Base-by-base conservation (phyloP, 1,140 invertebrate genomes). In the Bemisia tabaci region DNA sequence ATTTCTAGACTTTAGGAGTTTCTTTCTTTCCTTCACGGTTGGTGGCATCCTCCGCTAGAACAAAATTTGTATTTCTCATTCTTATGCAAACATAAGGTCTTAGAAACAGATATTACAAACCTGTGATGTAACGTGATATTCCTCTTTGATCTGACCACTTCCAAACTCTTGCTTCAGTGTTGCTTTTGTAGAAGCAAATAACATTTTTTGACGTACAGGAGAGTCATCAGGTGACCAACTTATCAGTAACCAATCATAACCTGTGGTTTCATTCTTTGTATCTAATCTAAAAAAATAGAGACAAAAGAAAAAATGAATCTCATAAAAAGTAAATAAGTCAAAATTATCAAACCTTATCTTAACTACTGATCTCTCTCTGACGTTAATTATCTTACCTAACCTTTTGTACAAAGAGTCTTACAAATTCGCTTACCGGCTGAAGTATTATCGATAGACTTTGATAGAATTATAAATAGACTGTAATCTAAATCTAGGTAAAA, bases 131-230 rank as follows among this genome's bases (percentile, higher is more conserved):
- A 88, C 92, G 82, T 95, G 94, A 69, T 95, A 77, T 80, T 97
- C 95, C 76, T 95, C 90, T 73, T 91, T 91, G 69, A 99, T 95
- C 76, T 82, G 91, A 66, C 80, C 89, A 77, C 81, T 85, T 22
- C 95, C 95, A 82, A 99, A 99, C 79, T 98, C 94, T 72, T 88
- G 88, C 78, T 98, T 99, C 1, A 99, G 79, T 1, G 96, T 99
- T 1, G 97, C 94, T 80, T 97, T 95, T 0, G 97, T 99, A 0
- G 95, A 97, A 0, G 97, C 97, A 77, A 98, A 98, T 33, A 99
- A 81, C 97, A 99, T 99, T 80, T 99, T 99, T 73, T 98, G 89
- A 68, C 95, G 82, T 2, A 95, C 87, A 11, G 87, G 85, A 12
- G 94, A 89, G 70, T 84, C 85, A 74, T 98, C 95, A 2, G 95